Base-by-base conservation (phyloP, 2,113 vertebrate species). In the Callaeas wilsoni region DNA sequence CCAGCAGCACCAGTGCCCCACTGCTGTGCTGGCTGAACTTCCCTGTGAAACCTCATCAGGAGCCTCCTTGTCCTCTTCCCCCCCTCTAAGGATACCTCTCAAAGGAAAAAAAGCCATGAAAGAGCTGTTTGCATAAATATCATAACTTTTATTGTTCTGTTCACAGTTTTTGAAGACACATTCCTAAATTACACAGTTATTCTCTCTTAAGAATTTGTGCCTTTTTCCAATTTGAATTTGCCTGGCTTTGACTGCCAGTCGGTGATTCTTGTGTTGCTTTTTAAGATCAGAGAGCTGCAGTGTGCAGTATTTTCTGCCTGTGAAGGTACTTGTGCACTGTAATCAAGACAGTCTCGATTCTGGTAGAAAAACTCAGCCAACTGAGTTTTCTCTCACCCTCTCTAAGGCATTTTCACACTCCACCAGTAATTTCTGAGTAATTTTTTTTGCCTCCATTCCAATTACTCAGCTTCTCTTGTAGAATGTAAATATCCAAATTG, bases 111-210 rank as follows among this genome's bases (percentile, higher is more conserved):
- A 73, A 91, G 63, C 49, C 85, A 86, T 46, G 69, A 14, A 94
- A 90, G 64, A 89, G 55, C 82, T 88, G 32, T 91, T 93, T 96
- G 95, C 93, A 93, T 95, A 90, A 97, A 96, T 93, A 96, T 35
- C 32, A 1, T 93, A 46, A 95, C 84, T 94, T 95, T 90, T 96
- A 96, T 95, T 96, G 91, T 95, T 93, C 73, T 70, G 35, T 87
- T 95, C 87, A 95, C 84, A 94, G 90, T 74, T 96, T 91, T 59
- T 69, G 42, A 89, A 91, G 94, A 95, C 88, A 93, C 91, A 88
- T 93, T 92, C 71, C 89, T 96, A 93, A 91, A 94, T 94, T 93
- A 88, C 71, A 90, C 35, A 85, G 85, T 77, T 94, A 65, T 33
- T 95, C 63, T 80, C 77, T 74, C 68, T 68, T 25, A 77, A 67